phyloP scores from a whole-genome alignment of 2,888 invertebrate species.

The Mesorhabditis sp. region DNA sequence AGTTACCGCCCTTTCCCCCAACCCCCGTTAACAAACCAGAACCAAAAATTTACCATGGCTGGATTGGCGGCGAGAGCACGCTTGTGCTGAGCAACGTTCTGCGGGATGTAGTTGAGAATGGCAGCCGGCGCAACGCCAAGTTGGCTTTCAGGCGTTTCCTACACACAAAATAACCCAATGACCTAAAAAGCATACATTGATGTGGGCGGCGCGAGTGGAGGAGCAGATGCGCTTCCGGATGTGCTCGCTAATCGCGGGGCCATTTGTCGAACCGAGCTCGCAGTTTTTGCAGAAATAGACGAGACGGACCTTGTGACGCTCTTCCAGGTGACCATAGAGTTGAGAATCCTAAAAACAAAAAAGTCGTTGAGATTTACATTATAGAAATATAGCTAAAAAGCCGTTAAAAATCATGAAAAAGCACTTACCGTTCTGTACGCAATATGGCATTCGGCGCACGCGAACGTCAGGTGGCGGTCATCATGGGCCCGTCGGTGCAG shows the following conservation, averaged over 20 bases:
- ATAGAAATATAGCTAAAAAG: too few relatives aligned
- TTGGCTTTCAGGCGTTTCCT: too few relatives aligned
- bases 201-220: too few relatives aligned
- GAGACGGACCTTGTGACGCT: background rate
- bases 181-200: too few relatives aligned
- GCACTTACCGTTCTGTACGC: background rate
- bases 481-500: background rate
- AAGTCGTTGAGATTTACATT: background rate
- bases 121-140: background rate
- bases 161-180: too few relatives aligned
- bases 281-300: slow-evolving; percentile 1
- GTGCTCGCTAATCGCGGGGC: background rate
- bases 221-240: background rate
- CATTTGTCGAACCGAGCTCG: slow-evolving; percentile 1
- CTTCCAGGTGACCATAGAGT: slow-evolving; percentile 6
- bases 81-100: background rate
- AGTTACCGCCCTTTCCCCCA: too few relatives aligned
- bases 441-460: background rate
- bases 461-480: background rate
- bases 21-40: too few relatives aligned
- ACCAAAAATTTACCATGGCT: too few relatives aligned
- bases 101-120: background rate
- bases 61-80: too few relatives aligned
- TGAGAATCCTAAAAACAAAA: background rate
- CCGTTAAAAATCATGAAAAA: too few relatives aligned